These are phyloP conservation scores for Tenualosa ilisha DNA, from an alignment of 2,797 vertebrate genomes.

Conservation along the genomic window DNA sequence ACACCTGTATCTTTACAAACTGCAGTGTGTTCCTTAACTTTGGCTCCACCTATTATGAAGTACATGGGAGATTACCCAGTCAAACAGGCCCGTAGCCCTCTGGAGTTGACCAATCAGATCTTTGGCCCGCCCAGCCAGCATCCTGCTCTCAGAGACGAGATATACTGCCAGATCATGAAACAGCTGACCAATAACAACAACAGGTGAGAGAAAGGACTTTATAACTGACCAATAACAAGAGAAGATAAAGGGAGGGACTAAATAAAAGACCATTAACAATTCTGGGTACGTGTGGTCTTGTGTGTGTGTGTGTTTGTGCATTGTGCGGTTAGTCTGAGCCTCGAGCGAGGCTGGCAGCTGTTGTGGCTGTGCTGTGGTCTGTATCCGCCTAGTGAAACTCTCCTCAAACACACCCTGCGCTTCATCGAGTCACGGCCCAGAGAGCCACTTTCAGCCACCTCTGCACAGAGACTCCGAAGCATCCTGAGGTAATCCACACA, in stretches of 20 bases:
- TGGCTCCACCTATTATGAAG: conserved; percentile 84
- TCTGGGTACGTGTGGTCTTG: not conserved
- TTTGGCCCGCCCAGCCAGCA: conserved; percentile 82
- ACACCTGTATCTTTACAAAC: not conserved
- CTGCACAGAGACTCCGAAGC: conserved; percentile 79
- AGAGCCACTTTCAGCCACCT: conserved; percentile 49
- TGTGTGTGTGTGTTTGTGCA: too few species aligned
- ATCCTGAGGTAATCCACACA: conserved; percentile 78
- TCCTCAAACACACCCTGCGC: conserved; percentile 78
- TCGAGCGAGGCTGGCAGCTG: not conserved
- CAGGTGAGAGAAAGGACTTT: conserved; percentile 70
- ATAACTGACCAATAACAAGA: not conserved
- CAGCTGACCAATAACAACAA: conserved; percentile 87
- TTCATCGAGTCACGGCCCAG: conserved; percentile 77
- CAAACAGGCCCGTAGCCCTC: conserved; percentile 74
- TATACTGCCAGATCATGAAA: conserved; percentile 97
- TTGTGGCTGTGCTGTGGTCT: conserved; percentile 75
- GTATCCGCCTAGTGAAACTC: conserved; percentile 79
- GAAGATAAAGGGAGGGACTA: too few species aligned
- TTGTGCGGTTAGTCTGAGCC: not conserved
- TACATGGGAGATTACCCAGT: conserved; percentile 97
- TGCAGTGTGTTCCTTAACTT: conserved; percentile 73
- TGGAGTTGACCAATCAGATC: conserved; percentile 91
- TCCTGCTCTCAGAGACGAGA: conserved; percentile 79
- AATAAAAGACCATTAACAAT: too few species aligned